Evolutionary conservation across 2,888 invertebrate species (phyloP), one percentile per base, ranked within the genome.

Genomic region (Trissonchulus latispiculum): DNA sequence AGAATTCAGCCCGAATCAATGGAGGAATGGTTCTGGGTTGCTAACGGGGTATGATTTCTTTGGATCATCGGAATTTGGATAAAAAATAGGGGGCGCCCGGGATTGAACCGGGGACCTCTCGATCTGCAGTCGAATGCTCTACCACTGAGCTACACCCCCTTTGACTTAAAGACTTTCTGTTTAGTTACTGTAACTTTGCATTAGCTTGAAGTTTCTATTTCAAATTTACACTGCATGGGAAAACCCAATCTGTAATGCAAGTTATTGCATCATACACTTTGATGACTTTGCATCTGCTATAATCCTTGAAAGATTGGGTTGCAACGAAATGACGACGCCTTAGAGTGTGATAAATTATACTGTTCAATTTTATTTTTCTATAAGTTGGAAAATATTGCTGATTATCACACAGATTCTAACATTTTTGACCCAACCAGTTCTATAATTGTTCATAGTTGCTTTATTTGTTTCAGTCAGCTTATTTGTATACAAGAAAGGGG

Each of bases 111-210:
- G 77, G 77, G 79, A 79, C 79, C 79, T 79, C 78, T 79, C 79
- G 79, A 79, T 79, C 79, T 79, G 79, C 79, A 79, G 78, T 79
- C 79, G 79, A 79, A 79, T 79, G 79, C 79, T 79, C 79, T 79
- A 75, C 79, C 79, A 79, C 79, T 79, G 79, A 79, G 79, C 79
- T 79, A 79, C 78, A 78, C 78, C 78, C 78, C 78, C 78, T 33
- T 62, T 48, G 48, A n/a, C n/a, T n/a, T n/a, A n/a, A n/a, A n/a
- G n/a, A n/a, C n/a, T n/a, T n/a, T n/a, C n/a, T n/a, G n/a, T n/a
- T n/a, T n/a, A n/a, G n/a, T n/a, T n/a, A n/a, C n/a, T n/a, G n/a
- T n/a, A n/a, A n/a, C n/a, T n/a, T n/a, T n/a, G n/a, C n/a, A n/a
- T n/a, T n/a, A n/a, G n/a, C n/a, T 79, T 79, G 79, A 79, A 79